Conservation (phyloP, 1,140 invertebrate species). For the Delia radicum region DNA sequence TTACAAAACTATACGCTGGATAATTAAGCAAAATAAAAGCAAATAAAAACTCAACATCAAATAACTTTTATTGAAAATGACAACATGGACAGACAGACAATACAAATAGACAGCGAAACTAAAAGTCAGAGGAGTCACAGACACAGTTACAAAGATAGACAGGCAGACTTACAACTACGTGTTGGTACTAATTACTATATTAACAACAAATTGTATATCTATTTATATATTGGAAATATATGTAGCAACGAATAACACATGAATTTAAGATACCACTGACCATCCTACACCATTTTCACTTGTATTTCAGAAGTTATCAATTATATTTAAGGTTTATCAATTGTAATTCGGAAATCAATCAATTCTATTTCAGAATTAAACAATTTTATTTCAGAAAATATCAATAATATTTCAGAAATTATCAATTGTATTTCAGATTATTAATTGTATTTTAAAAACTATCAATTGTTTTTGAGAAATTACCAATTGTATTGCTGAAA, state of each 20-base stretch:
- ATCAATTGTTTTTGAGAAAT: no score
- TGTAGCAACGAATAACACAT: not conserved
- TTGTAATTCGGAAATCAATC: no score
- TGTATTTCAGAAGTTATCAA: not conserved
- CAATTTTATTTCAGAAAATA: no score
- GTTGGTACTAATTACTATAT: constrained; percentile 14
- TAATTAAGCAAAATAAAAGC: constrained; percentile 7
- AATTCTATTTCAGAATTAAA: no score
- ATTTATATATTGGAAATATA: no score
- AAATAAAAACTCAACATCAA: constrained; percentile 9
- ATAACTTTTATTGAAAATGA: constrained; percentile 17
- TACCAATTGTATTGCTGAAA: no score
- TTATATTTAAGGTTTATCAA: no score
- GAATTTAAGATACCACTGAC: not conserved
- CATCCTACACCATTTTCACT: not conserved
- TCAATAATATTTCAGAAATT: no score
- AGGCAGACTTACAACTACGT: not conserved
- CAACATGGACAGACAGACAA: constrained; percentile 2
- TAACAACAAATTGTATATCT: constrained; percentile 1
- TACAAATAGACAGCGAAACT: not conserved
- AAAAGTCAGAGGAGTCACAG: not conserved
- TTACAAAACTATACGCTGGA: not conserved
- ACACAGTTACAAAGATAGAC: not conserved
- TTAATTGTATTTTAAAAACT: no score
- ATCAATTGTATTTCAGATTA: no score